Conservation (phyloP, 2,113 vertebrate species). For the Dolichallabes microphthalmus region DNA sequence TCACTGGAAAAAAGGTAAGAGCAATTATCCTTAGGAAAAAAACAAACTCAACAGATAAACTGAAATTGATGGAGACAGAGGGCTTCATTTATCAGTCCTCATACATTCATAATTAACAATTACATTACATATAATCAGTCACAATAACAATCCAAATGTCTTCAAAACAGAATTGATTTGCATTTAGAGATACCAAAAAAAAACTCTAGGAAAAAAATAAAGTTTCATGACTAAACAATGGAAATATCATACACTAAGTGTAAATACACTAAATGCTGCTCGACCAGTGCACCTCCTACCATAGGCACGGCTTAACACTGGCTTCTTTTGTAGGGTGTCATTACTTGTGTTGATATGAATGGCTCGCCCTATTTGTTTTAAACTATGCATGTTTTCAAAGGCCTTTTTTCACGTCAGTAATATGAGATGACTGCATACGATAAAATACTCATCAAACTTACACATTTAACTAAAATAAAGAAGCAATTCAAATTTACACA, state of each 20-base stretch:
- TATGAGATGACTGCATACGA: neutral
- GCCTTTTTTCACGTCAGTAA: neutral
- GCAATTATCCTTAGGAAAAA: neutral
- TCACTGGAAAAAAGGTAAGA: neutral
- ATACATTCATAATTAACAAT: neutral
- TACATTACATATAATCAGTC: no score
- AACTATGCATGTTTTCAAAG: neutral
- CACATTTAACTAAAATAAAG: neutral
- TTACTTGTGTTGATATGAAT: neutral
- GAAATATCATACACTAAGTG: no score
- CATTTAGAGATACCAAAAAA: neutral
- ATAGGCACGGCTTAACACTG: neutral
- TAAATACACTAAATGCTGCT: no score
- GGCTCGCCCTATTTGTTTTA: neutral
- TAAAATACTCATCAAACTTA: neutral
- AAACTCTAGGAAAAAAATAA: neutral
- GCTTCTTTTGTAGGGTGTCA: neutral
- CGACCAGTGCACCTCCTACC: neutral
- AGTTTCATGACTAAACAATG: no score
- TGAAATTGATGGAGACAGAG: neutral
- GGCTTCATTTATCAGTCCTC: neutral
- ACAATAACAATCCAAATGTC: neutral
- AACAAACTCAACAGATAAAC: neutral
- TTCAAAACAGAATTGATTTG: neutral
- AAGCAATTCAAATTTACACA: neutral